phyloP scores from a whole-genome alignment of 2,797 vertebrate species.

The Oreonectes daqikongensis region DNA sequence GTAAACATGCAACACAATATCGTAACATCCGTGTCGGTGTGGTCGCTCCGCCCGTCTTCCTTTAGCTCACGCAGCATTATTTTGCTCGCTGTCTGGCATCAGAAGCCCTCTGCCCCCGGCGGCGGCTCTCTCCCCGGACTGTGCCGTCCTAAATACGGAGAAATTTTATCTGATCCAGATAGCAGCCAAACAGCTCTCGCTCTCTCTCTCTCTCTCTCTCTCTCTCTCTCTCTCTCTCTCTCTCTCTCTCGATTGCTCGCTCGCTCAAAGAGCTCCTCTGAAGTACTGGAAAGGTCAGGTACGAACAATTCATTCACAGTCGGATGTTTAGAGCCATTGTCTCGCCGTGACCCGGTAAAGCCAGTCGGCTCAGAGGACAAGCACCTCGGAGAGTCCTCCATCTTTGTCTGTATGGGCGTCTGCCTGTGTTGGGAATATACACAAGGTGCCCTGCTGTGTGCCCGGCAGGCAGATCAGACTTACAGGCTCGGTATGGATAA shows the following conservation, averaged over 20 bases:
- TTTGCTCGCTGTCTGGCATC: constrained; percentile 7
- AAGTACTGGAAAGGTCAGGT: constrained; percentile 54
- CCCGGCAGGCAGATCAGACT: neutral
- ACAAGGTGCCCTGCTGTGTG: neutral
- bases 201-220: constrained; percentile 54
- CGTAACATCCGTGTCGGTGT: neutral
- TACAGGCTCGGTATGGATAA: neutral
- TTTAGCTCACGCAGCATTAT: constrained; percentile 17
- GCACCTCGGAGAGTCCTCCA: constrained; percentile 11
- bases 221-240: constrained; percentile 2
- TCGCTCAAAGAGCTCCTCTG: constrained; percentile 28
- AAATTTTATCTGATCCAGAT: constrained; percentile 61
- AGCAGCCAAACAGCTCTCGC: constrained; percentile 60
- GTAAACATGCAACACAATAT: neutral
- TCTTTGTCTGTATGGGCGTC: constrained; percentile 13
- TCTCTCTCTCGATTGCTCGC: constrained; percentile 15
- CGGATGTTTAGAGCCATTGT: constrained; percentile 43
- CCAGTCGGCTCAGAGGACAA: constrained; percentile 42
- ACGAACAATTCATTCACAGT: constrained; percentile 43
- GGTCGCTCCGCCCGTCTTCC: neutral
- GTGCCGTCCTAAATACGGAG: constrained; percentile 49
- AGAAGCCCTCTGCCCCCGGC: constrained; percentile 38
- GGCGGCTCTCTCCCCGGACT: constrained; percentile 46
- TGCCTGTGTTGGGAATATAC: neutral
- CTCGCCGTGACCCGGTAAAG: constrained; percentile 38